Evolutionary conservation across 2,888 invertebrate species (phyloP).

Genomic region (Patella caerulea): DNA sequence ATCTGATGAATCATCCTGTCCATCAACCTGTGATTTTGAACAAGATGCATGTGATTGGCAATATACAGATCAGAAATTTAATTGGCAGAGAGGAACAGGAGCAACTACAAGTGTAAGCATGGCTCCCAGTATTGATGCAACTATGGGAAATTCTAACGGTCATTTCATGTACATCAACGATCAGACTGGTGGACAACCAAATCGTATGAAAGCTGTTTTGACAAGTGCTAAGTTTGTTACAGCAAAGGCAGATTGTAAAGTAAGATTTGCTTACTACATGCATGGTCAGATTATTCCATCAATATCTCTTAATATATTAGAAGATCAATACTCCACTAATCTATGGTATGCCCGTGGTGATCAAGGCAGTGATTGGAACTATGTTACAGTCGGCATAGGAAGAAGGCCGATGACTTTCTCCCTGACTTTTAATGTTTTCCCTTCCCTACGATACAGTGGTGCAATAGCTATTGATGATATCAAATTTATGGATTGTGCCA

Average conservation of each 20-base stretch:
- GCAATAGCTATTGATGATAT: conserved; percentile 66
- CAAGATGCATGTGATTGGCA: conserved; percentile 59
- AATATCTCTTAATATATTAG: background rate
- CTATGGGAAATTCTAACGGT: conserved; percentile 50
- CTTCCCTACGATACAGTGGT: conserved; percentile 48
- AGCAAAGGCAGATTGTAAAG: conserved; percentile 53
- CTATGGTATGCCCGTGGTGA: conserved; percentile 35
- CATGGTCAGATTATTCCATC: conserved; percentile 37
- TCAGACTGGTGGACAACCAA: conserved; percentile 39
- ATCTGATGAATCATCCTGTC: conserved; percentile 49
- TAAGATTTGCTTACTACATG: conserved; percentile 60
- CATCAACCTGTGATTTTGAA: conserved; percentile 61
- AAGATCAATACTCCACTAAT: conserved; percentile 26
- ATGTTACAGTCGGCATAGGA: conserved; percentile 57
- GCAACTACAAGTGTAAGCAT: conserved; percentile 30
- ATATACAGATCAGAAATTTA: conserved; percentile 50
- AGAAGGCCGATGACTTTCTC: conserved; percentile 47
- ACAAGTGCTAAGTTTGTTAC: conserved; percentile 48
- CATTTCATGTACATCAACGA: conserved; percentile 59
- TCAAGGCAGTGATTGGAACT: conserved; percentile 46
- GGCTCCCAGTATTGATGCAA: conserved; percentile 56
- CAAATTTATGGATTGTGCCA: conserved; percentile 49
- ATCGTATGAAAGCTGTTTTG: conserved; percentile 45
- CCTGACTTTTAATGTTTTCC: conserved; percentile 43
- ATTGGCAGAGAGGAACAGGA: conserved; percentile 54